Evolutionary conservation across 2,113 vertebrate species (phyloP).

Genomic region (Oncorhynchus clarkii): DNA sequence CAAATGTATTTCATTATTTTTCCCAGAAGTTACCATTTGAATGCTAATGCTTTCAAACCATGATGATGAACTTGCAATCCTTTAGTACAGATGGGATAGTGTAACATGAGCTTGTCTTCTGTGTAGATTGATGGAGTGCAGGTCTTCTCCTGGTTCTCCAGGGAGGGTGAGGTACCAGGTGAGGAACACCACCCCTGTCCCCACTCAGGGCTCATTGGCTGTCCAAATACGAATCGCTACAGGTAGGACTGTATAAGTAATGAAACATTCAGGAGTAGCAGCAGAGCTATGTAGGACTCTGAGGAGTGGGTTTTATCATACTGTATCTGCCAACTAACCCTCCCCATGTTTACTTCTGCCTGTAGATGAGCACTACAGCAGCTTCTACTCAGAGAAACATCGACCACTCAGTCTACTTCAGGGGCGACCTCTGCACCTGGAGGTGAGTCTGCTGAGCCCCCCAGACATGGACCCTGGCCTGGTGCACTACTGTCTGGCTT

Average conservation of each 20-base stretch:
- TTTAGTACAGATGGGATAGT: not conserved
- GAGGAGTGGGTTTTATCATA: no score
- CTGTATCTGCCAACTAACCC: no score
- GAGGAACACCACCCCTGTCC: conserved; percentile 5
- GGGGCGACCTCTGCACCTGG: conserved; percentile 42
- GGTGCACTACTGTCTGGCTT: conserved; percentile 64
- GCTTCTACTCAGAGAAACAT: conserved; percentile 52
- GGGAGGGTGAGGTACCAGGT: conserved; percentile 36
- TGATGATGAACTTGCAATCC: no score
- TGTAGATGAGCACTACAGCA: conserved; percentile 53
- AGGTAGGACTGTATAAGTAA: conserved; percentile 32
- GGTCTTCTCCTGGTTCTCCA: conserved; percentile 26
- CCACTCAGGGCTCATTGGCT: conserved; percentile 21
- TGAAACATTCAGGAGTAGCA: no score
- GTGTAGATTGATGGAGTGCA: conserved; percentile 49
- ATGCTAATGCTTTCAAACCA: no score
- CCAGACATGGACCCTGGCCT: conserved; percentile 18
- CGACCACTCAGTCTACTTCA: conserved; percentile 48
- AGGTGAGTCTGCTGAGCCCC: conserved; percentile 48
- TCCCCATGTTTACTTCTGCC: not conserved
- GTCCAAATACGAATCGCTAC: conserved; percentile 52
- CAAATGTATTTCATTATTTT: no score
- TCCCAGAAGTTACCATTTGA: no score
- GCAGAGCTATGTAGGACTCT: no score
- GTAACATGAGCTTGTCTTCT: not conserved